These are phyloP conservation scores for Porites australiensis DNA, from an alignment of 64 coral and sea anemone species.

Conservation along the genomic window DNA sequence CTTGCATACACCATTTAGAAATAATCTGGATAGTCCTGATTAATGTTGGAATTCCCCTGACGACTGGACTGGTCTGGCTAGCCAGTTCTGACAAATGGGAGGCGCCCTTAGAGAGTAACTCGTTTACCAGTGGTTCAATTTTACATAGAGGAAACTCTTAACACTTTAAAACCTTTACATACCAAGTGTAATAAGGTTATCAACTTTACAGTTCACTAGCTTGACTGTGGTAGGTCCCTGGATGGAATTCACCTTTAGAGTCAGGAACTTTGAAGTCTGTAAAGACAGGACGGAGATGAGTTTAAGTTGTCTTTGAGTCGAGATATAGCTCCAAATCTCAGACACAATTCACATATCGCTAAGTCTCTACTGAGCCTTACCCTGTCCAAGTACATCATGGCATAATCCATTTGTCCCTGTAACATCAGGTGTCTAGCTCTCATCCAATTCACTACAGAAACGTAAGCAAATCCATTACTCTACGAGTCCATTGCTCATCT, in stretches of 20 bases:
- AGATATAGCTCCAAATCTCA: too few relatives aligned
- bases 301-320: not conserved
- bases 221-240: conserved; percentile 88
- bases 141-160: too few relatives aligned
- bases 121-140: too few relatives aligned
- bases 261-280: conserved; percentile 86
- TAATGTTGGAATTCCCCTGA: too few relatives aligned
- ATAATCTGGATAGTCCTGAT: too few relatives aligned
- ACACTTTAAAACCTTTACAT: not conserved
- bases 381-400: conserved; percentile 93
- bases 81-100: too few relatives aligned
- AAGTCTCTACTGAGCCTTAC: conserved; percentile 35
- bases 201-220: conserved; percentile 95
- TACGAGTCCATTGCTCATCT: too few relatives aligned
- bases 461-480: not conserved
- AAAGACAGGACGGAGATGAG: not conserved
- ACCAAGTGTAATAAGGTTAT: conserved; percentile 91
- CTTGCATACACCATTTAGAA: too few relatives aligned
- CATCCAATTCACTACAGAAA: conserved; percentile 91
- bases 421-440: conserved; percentile 94
- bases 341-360: not conserved
- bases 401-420: conserved; percentile 98
- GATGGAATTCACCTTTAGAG: conserved; percentile 83
- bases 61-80: too few relatives aligned
- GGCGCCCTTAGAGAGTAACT: too few relatives aligned